A percentile compares a stretch with the other conserved stretches of the same genome.
phyloP scores from a whole-genome alignment of 2,797 vertebrate genomes.

The Tenualosa ilisha region DNA sequence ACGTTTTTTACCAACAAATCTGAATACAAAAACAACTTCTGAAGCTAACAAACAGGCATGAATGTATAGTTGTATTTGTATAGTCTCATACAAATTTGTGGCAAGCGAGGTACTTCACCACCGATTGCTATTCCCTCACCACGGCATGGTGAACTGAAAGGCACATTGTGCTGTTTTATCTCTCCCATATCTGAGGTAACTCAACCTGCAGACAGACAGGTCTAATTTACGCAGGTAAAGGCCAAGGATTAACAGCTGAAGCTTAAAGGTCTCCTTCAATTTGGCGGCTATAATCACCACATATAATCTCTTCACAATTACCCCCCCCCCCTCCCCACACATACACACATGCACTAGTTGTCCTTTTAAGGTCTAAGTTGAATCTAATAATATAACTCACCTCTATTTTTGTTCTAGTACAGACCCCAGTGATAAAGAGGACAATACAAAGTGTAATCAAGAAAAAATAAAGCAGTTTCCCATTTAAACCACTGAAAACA shows the following conservation, averaged over 20 bases:
- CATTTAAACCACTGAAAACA: background rate
- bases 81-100: background rate
- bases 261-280: slow-evolving; percentile 23
- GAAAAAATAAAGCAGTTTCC: background rate
- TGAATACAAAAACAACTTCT: background rate
- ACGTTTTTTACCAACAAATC: background rate
- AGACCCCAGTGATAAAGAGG: background rate
- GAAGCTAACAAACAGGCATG: background rate
- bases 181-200: slow-evolving; percentile 57
- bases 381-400: background rate
- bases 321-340: background rate
- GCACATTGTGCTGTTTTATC: slow-evolving; percentile 59
- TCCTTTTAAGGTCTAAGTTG: background rate
- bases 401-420: background rate
- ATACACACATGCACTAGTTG: background rate
- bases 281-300: slow-evolving; percentile 21
- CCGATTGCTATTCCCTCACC: background rate
- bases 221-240: slow-evolving; percentile 52
- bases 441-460: background rate
- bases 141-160: slow-evolving; percentile 37
- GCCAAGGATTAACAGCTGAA: slow-evolving; percentile 57
- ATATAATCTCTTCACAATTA: background rate
- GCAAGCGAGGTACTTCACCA: background rate
- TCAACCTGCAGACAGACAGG: slow-evolving; percentile 54
- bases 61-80: background rate